Base-by-base conservation (phyloP, 2,888 invertebrate species). In the Heteromurus nitidus region DNA sequence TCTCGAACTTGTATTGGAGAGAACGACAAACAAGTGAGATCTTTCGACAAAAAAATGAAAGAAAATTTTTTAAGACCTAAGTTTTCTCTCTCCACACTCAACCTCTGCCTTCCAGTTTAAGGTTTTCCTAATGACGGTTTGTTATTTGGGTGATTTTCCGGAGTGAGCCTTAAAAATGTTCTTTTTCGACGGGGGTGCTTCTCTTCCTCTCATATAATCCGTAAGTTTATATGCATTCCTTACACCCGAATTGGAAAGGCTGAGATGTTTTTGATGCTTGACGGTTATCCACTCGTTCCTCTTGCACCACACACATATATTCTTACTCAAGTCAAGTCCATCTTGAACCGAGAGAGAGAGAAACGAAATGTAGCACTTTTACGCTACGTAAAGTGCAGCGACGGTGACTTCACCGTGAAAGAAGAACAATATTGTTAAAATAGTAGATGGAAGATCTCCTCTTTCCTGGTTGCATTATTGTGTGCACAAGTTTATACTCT, bases 81-180 rank as follows among this genome's bases (percentile, higher is more conserved):
- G 74, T 76, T 76, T 77, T 55, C 44, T 36, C 64, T n/a, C n/a
- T n/a, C n/a, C n/a, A n/a, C n/a, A n/a, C n/a, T 64, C 77, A 77
- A 77, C 77, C 77, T 82, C 77, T 77, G 76, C 68, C 76, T 76
- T 76, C 76, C 76, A 76, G 76, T 76, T 76, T 76, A 76, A 65
- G 67, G 76, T 77, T 82, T 74, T 74, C 69, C 76, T 79, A 82
- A 82, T 82, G 82, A 82, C 82, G 79, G 74, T 82, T 82, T 79
- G 82, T 82, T 82, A 68, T 82, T 82, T 82, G 84, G 84, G 82
- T 80, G 84, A 84, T 82, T 84, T 84, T 82, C 68, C 77, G 77
- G 81, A 81, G 75, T 80, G 84, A 79, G 68, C 79, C 80, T 82
- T 82, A 80, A 80, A 73, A 62, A 64, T 73, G 11, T 62, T 44